Evolutionary conservation across 2,113 vertebrate species (phyloP).

Genomic region (Nothocercus nigrocapillus): DNA sequence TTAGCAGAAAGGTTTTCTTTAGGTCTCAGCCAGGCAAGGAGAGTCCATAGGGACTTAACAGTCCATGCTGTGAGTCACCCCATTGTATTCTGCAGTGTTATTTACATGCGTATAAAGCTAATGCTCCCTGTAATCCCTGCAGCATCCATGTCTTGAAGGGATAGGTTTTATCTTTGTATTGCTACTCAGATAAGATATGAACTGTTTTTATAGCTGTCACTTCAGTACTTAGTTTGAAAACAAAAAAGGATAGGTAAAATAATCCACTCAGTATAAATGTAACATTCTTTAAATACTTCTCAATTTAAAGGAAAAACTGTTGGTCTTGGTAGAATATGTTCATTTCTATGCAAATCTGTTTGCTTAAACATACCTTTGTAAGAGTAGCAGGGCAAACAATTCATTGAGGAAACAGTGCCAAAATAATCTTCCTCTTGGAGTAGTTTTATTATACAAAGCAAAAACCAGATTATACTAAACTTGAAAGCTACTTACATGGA

Average conservation of each 20-base stretch:
- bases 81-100: conserved; percentile 31
- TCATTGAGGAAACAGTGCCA: conserved; percentile 22
- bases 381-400: neutral
- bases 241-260: conserved; percentile 18
- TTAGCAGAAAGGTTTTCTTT: neutral
- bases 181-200: neutral
- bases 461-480: conserved; percentile 29
- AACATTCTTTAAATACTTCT: neutral
- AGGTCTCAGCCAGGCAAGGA: neutral
- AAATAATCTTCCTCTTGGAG: neutral
- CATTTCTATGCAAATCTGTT: neutral
- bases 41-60: neutral
- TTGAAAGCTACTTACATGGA: neutral
- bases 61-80: conserved; percentile 11
- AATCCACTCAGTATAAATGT: conserved; percentile 3
- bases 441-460: neutral
- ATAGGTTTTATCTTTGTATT: conserved; percentile 14
- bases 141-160: conserved; percentile 46
- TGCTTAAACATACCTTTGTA: neutral
- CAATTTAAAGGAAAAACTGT: neutral
- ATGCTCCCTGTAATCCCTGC: conserved; percentile 15
- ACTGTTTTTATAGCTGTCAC: conserved; percentile 2
- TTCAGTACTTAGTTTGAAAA: neutral
- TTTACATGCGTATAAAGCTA: conserved; percentile 21
- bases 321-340: neutral